A percentile compares a stretch with the other conserved stretches of the same genome.
phyloP scores from a whole-genome alignment of 2,888 invertebrate species.

The Oxyteleia sp. region DNA sequence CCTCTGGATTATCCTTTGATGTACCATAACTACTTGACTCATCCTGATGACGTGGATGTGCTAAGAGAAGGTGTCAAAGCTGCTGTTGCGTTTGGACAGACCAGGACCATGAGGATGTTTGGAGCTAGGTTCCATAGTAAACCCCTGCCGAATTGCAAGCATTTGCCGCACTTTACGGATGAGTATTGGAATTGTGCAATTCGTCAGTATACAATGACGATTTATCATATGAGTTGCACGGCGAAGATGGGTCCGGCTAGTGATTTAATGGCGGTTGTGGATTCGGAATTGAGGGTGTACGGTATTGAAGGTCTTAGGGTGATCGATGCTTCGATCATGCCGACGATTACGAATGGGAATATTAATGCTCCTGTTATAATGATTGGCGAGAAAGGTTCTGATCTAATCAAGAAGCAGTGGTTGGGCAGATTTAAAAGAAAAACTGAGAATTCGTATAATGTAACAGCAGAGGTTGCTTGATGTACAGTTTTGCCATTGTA shows the following conservation, averaged over 20 bases:
- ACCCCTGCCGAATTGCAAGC: constrained; percentile 94
- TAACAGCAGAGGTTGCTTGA: constrained; percentile 28
- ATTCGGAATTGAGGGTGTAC: constrained; percentile 92
- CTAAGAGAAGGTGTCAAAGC: constrained; percentile 95
- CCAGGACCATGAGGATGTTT: constrained; percentile 92
- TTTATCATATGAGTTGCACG: constrained; percentile 95
- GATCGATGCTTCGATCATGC: constrained; percentile 96
- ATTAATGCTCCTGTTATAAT: constrained; percentile 96
- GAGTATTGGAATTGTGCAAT: constrained; percentile 96
- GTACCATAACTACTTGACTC: constrained; percentile 96
- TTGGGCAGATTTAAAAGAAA: constrained; percentile 81
- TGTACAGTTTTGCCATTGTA: constrained; percentile 26
- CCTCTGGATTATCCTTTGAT: constrained; percentile 94
- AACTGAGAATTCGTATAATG: constrained; percentile 25
- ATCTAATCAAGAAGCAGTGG: constrained; percentile 93
- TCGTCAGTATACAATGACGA: constrained; percentile 95
- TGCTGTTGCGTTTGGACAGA: constrained; percentile 93
- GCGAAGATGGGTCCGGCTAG: constrained; percentile 94
- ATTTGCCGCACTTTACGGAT: constrained; percentile 92
- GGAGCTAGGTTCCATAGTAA: constrained; percentile 93
- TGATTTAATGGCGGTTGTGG: constrained; percentile 94
- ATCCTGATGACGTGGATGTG: constrained; percentile 94
- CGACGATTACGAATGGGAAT: constrained; percentile 94
- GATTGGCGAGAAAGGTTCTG: constrained; percentile 95
- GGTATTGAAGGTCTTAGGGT: constrained; percentile 94